These are phyloP conservation scores for Mythimna ferrago DNA, from an alignment of 2,888 invertebrate genomes.

Conservation along the genomic window DNA sequence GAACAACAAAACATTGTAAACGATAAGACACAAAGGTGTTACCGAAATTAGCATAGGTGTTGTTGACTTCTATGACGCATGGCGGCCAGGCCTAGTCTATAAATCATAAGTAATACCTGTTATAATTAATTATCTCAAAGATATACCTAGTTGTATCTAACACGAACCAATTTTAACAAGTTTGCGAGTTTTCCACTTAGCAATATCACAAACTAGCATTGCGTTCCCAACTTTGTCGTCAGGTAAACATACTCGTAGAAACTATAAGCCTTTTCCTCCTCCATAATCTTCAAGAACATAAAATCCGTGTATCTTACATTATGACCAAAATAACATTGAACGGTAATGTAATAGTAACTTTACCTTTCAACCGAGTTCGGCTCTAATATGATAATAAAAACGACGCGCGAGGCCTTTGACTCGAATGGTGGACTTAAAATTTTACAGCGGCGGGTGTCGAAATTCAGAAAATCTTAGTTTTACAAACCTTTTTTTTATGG, in stretches of 20 bases:
- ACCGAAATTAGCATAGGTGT: constrained; percentile 9
- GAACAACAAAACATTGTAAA: background rate
- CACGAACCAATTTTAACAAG: constrained; percentile 8
- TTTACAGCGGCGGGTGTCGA: constrained; percentile 14
- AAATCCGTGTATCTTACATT: constrained; percentile 12
- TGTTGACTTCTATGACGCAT: constrained; percentile 5
- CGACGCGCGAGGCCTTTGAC: constrained; percentile 5
- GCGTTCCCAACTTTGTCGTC: constrained; percentile 4
- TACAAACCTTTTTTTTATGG: background rate
- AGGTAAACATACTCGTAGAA: constrained; percentile 19
- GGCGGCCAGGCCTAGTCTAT: background rate
- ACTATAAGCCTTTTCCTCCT: background rate
- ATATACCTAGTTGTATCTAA: background rate
- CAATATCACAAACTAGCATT: constrained; percentile 8
- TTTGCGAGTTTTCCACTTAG: constrained; percentile 7
- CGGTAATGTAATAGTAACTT: constrained; percentile 26
- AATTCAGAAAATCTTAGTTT: constrained; percentile 1
- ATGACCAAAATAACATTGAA: constrained; percentile 29
- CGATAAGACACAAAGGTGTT: background rate
- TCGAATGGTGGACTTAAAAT: constrained; percentile 30
- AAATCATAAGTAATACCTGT: constrained; percentile 6
- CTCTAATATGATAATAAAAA: constrained; percentile 29
- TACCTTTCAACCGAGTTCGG: constrained; percentile 16
- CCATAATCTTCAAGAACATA: constrained; percentile 14
- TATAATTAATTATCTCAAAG: constrained; percentile 4